Conservation (phyloP, 1,140 invertebrate genomes). For the Kradibia gibbosae region DNA sequence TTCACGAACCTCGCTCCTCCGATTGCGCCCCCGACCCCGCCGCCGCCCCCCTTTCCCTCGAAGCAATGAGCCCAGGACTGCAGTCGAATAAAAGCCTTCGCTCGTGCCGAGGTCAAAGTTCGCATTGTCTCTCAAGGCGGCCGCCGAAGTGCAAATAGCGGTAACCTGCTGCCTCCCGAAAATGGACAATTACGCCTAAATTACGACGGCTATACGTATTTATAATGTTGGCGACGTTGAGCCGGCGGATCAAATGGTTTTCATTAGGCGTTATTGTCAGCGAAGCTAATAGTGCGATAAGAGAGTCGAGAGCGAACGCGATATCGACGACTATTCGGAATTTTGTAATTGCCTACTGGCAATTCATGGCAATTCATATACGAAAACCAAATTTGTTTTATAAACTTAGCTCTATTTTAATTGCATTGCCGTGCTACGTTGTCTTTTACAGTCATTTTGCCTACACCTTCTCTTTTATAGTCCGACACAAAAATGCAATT, state of each 20-base stretch:
- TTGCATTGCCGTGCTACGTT: too few species aligned
- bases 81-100: not conserved
- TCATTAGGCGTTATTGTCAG: conserved; percentile 43
- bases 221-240: not conserved
- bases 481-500: too few species aligned
- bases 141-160: not conserved
- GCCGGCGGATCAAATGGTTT: conserved; percentile 16
- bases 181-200: conserved; percentile 29
- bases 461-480: too few species aligned
- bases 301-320: not conserved
- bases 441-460: too few species aligned
- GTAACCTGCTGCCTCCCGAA: not conserved
- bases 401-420: too few species aligned
- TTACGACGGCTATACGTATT: conserved; percentile 25
- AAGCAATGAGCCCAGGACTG: not conserved
- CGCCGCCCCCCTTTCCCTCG: not conserved
- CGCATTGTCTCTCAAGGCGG: not conserved
- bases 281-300: conserved; percentile 24
- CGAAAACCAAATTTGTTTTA: too few species aligned
- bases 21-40: too few species aligned
- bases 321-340: not conserved
- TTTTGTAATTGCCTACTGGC: not conserved
- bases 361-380: too few species aligned
- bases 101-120: not conserved
- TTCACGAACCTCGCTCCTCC: not conserved